Evolutionary conservation across 2,797 vertebrate genomes (phyloP), one percentile per base, ranked within the genome.

Genomic region (Nyctibius grandis): DNA sequence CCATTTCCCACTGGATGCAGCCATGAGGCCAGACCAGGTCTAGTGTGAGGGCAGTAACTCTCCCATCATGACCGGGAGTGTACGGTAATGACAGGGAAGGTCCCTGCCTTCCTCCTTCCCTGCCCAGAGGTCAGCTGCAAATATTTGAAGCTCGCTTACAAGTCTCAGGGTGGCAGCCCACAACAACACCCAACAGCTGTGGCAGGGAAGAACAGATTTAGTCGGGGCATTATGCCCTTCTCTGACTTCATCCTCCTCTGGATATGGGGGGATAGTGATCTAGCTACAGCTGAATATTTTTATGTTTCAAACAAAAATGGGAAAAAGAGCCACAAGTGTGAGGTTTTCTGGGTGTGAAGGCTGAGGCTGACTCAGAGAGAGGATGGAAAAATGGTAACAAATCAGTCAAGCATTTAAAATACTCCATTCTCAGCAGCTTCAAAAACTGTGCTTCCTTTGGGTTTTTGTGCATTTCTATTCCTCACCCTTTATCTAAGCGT

Each of bases 301-400:
- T 26, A 13, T 21, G 11, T 70, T 80, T 74, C 73, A 38, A 77
- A 60, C 31, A 15, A 40, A 88, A 83, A 53, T 12, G 56, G 59
- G 48, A 51, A 60, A 88, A 93, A 31, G 61, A 95, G 40, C n/a
- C 33, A 6, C 40, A 64, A 89, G 21, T 28, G 22, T 57, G 86
- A 68, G 78, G 87, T 76, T 79, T 79, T 53, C 63, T 45, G 81
- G 7, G 36, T 82, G 50, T 48, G 61, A 94, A 87, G 64, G 67
- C 57, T 65, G 70, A 64, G 33, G 77, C 54, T 93, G 94, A 91
- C 78, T 96, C 91, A 95, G 78, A 91, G 34, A 74, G 51, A 70
- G 31, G 67, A 42, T 87, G 79, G 44, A 15, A 86, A 77, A 68
- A 44, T 1, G 68, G 26, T 64, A 93, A 72, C 8, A 34, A 74